Percentiles rank a stretch among this genome's conserved stretches.
phyloP scores from a whole-genome alignment of 1,140 invertebrate genomes.

The Hypothenemus hampei region DNA sequence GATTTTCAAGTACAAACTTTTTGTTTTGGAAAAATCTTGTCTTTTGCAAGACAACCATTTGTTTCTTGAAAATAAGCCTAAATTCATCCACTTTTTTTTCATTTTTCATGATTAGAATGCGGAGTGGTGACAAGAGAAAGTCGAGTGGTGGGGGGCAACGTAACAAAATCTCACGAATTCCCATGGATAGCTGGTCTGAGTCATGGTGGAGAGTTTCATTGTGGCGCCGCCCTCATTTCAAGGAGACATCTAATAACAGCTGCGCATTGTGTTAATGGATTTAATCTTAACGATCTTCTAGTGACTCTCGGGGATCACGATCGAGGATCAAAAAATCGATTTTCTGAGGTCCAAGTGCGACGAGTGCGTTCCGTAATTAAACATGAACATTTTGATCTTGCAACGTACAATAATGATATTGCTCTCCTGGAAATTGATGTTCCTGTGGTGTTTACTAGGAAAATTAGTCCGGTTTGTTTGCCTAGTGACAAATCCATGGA shows the following conservation, averaged over 20 bases:
- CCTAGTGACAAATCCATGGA: constrained; percentile 51
- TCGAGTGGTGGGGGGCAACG: constrained; percentile 67
- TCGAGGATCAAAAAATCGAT: constrained; percentile 36
- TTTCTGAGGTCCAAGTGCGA: constrained; percentile 35
- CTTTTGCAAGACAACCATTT: not conserved
- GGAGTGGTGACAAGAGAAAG: constrained; percentile 59
- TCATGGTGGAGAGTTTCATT: constrained; percentile 66
- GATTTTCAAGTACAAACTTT: not conserved
- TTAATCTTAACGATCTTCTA: constrained; percentile 42
- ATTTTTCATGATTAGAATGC: constrained; percentile 58
- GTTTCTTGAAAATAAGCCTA: not conserved
- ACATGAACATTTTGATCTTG: constrained; percentile 65
- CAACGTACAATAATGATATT: constrained; percentile 75
- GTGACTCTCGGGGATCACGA: constrained; percentile 49
- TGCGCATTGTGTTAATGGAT: constrained; percentile 58
- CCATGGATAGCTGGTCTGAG: constrained; percentile 69
- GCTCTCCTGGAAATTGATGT: constrained; percentile 66
- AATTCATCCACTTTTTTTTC: not conserved
- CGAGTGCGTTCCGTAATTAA: constrained; percentile 47
- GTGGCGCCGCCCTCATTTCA: constrained; percentile 65
- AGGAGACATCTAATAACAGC: constrained; percentile 55
- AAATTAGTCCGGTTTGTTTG: constrained; percentile 66
- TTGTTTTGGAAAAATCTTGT: not conserved
- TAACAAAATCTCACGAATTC: constrained; percentile 63
- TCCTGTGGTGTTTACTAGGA: constrained; percentile 55